Percentiles rank a stretch among this genome's conserved stretches.
phyloP scores from a whole-genome alignment of 2,113 vertebrate genomes.

The Morone chrysops region DNA sequence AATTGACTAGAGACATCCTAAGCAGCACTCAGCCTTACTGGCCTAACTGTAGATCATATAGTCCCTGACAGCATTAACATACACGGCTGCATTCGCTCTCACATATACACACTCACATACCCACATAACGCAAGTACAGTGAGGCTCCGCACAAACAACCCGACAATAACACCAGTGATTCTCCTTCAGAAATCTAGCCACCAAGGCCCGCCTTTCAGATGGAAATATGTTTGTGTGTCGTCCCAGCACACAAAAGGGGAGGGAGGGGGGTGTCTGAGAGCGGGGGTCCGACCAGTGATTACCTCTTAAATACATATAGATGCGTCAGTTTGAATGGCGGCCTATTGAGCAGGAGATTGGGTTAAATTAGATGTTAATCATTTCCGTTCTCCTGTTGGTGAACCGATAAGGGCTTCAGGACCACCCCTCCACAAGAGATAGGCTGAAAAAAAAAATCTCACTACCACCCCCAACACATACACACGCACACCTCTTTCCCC shows the following conservation, averaged over 20 bases:
- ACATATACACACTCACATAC: constrained; percentile 16
- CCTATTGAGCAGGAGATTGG: constrained; percentile 76
- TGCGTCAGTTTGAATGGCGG: constrained; percentile 72
- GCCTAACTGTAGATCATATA: background rate
- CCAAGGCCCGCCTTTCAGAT: constrained; percentile 81
- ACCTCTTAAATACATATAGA: constrained; percentile 83
- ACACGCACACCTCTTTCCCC: constrained; percentile 35
- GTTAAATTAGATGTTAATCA: constrained; percentile 88
- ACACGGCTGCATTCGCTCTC: constrained; percentile 16
- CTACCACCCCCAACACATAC: constrained; percentile 9
- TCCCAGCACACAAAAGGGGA: constrained; percentile 61
- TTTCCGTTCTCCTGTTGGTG: constrained; percentile 82
- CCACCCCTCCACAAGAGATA: constrained; percentile 64
- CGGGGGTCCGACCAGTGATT: constrained; percentile 75
- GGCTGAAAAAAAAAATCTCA: constrained; percentile 19
- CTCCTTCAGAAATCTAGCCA: constrained; percentile 73
- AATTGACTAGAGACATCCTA: background rate
- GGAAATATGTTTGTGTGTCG: constrained; percentile 85
- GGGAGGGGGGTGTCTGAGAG: constrained; percentile 19
- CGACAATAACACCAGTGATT: constrained; percentile 75
- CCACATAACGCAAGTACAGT: constrained; percentile 55
- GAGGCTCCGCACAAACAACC: constrained; percentile 56
- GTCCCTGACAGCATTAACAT: constrained; percentile 26
- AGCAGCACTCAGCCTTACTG: background rate
- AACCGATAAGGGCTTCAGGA: constrained; percentile 81